A percentile compares a stretch with the other conserved stretches of the same genome.
Evolutionary conservation across 1,140 invertebrate species (phyloP).

Genomic region (Centruroides vittatus): DNA sequence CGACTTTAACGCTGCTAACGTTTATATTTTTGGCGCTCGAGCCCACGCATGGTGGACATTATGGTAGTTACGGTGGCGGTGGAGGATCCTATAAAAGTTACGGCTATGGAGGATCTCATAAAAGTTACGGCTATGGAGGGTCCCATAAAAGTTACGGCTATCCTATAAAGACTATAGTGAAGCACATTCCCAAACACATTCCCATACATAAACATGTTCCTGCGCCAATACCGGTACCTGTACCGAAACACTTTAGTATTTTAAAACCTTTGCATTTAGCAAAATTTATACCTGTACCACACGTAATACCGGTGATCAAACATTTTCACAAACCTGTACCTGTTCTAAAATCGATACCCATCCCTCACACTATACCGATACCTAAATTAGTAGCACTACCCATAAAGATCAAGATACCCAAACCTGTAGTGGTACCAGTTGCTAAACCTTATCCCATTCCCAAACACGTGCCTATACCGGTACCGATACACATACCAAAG

Average conservation of each 20-base stretch:
- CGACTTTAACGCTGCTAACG: no score
- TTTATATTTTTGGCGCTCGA: no score
- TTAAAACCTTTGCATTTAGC: slow-evolving; percentile 13
- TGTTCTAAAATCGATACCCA: slow-evolving; percentile 9
- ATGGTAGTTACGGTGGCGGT: not conserved
- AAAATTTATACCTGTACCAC: slow-evolving; percentile 11
- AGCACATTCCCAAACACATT: slow-evolving; percentile 11
- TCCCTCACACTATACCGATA: slow-evolving; percentile 8
- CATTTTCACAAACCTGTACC: slow-evolving; percentile 15
- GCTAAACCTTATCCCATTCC: slow-evolving; percentile 13
- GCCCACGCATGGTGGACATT: no score
- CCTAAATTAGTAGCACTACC: slow-evolving; percentile 11
- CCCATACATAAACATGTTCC: slow-evolving; percentile 9
- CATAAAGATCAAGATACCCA: slow-evolving; percentile 11
- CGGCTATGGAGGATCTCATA: not conserved
- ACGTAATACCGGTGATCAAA: slow-evolving; percentile 15
- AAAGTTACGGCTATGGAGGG: not conserved
- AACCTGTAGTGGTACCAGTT: slow-evolving; percentile 11
- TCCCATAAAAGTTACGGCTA: not conserved
- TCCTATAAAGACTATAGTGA: slow-evolving; percentile 10
- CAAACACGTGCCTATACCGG: slow-evolving; percentile 13
- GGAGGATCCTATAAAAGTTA: not conserved
- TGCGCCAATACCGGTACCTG: slow-evolving; percentile 4
- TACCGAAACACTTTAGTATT: slow-evolving; percentile 8
- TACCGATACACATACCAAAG: slow-evolving; percentile 14